phyloP scores from a whole-genome alignment of 2,113 vertebrate species.

The Zosterops hypoxanthus region DNA sequence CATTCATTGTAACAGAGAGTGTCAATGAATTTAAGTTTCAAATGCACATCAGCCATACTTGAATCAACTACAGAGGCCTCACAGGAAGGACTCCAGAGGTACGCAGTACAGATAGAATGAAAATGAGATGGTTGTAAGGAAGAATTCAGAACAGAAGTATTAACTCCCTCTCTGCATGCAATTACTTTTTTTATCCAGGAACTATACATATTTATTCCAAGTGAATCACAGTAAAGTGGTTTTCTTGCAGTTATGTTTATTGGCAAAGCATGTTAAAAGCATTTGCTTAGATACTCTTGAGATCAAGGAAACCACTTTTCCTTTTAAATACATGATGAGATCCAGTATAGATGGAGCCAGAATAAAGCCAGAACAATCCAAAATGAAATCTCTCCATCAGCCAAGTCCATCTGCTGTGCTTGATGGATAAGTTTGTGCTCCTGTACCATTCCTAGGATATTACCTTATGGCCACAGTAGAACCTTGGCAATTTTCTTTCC shows the following conservation, averaged over 20 bases:
- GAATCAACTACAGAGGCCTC: neutral
- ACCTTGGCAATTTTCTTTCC: neutral
- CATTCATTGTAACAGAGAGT: neutral
- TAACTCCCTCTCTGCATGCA: neutral
- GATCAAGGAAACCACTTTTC: neutral
- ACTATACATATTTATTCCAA: neutral
- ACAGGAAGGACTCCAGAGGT: neutral
- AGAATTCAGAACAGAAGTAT: neutral
- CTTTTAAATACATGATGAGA: neutral
- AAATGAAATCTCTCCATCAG: neutral
- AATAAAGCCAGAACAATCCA: neutral
- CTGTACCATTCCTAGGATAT: neutral
- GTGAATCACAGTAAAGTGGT: neutral
- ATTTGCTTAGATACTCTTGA: neutral
- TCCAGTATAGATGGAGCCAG: neutral
- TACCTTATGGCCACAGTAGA: neutral
- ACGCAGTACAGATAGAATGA: neutral
- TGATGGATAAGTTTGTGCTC: neutral
- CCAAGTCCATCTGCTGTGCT: neutral
- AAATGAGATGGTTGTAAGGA: neutral
- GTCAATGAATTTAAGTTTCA: neutral
- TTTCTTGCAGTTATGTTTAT: slow-evolving; percentile 10
- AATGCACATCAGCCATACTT: neutral
- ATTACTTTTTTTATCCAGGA: neutral
- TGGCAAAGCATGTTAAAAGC: neutral